These are phyloP conservation scores for Spermophilus dauricus DNA, from an alignment of 2,113 vertebrate genomes.

Conservation along the genomic window DNA sequence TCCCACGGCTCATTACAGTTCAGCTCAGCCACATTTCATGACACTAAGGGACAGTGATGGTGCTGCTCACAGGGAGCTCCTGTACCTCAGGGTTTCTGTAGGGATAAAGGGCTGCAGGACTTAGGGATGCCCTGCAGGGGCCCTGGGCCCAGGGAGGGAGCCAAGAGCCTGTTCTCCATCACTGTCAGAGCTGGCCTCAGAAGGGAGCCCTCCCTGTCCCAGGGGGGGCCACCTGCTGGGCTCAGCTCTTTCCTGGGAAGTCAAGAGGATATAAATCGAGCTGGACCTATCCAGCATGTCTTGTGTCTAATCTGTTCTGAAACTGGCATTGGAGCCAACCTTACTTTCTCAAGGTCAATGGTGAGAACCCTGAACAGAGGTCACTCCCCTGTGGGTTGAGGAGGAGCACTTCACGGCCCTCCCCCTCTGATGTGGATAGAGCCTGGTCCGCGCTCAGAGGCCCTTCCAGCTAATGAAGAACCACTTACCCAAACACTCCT, in stretches of 20 bases:
- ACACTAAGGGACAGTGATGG: too few relatives aligned
- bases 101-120: not conserved
- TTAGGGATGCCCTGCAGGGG: not conserved
- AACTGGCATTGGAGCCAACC: not conserved
- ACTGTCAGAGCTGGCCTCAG: not conserved
- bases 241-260: slow-evolving; percentile 4
- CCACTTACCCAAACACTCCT: not conserved
- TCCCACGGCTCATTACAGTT: not conserved
- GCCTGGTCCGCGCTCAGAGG: not conserved
- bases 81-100: too few relatives aligned
- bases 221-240: not conserved
- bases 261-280: slow-evolving; percentile 30
- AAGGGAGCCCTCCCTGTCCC: not conserved
- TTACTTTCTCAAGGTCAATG: not conserved
- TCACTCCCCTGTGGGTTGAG: not conserved
- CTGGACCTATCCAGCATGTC: not conserved
- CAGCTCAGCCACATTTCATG: not conserved
- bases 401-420: not conserved
- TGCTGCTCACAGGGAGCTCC: not conserved
- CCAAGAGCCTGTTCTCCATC: not conserved
- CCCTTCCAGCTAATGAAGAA: not conserved
- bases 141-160: accelerated
- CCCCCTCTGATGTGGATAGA: not conserved
- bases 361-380: accelerated
- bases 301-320: slow-evolving; percentile 58